phyloP scores from a whole-genome alignment of 2,888 invertebrate genomes.

The Campopleginae sp. region DNA sequence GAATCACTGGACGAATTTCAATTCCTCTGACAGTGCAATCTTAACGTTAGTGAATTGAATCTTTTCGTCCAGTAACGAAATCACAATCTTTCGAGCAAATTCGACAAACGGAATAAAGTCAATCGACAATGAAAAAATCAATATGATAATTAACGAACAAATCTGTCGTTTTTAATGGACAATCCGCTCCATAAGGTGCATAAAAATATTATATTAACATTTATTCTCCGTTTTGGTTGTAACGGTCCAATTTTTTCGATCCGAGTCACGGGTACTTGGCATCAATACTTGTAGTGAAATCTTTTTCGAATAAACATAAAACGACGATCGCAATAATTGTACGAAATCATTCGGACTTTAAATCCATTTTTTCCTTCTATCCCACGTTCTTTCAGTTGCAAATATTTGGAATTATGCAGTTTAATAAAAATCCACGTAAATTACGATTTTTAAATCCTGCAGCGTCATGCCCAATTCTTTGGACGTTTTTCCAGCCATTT shows the following conservation, averaged over 20 bases:
- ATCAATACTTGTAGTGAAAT: constrained; percentile 11
- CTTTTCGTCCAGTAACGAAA: not conserved
- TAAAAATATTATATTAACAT: not conserved
- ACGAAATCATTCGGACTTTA: not conserved
- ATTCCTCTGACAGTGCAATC: not conserved
- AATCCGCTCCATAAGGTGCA: not conserved
- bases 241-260: constrained; percentile 10
- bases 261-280: not conserved
- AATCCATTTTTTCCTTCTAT: not conserved
- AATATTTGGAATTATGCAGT: not conserved
- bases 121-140: not conserved
- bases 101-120: not conserved
- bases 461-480: not conserved
- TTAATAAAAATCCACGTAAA: not conserved
- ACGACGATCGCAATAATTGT: not conserved
- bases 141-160: not conserved
- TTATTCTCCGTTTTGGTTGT: constrained; percentile 4
- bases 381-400: not conserved
- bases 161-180: not conserved
- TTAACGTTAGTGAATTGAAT: not conserved
- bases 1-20: not conserved
- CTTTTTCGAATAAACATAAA: constrained; percentile 27
- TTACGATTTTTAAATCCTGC: not conserved
- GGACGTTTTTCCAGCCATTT: not conserved
- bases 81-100: not conserved